phyloP scores from a whole-genome alignment of 1,140 invertebrate genomes.

The Drosophila tropicalis region DNA sequence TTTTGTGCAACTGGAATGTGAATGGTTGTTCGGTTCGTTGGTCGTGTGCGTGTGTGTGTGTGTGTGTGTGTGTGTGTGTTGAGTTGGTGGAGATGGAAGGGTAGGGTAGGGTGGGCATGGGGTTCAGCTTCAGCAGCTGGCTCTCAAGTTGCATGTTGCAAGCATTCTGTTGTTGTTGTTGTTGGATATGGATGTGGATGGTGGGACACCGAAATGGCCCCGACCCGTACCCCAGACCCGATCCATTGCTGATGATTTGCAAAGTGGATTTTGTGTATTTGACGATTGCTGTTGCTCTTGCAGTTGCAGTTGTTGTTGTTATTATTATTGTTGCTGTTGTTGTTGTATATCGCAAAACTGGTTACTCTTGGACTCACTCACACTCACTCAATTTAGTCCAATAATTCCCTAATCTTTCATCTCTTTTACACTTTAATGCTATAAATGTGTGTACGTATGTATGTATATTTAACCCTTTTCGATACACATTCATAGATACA shows the following conservation, averaged over 20 bases:
- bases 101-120: constrained; percentile 25
- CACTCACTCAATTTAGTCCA: constrained; percentile 5
- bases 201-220: constrained; percentile 13
- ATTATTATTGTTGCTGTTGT: constrained; percentile 21
- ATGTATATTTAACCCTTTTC: constrained; percentile 1
- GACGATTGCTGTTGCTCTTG: constrained; percentile 54
- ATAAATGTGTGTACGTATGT: constrained; percentile 13
- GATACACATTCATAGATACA: neutral
- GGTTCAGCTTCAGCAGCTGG: constrained; percentile 17
- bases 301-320: constrained; percentile 24
- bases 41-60: too few species aligned
- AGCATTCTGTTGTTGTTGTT: constrained; percentile 27
- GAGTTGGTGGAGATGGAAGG: neutral
- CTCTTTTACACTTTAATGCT: constrained; percentile 6
- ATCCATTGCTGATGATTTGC: constrained; percentile 69
- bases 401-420: constrained; percentile 10
- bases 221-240: constrained; percentile 27
- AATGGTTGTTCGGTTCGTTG: constrained; percentile 11
- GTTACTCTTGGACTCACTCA: constrained; percentile 52
- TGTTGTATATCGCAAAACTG: constrained; percentile 61
- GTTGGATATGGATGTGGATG: neutral
- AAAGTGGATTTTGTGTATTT: constrained; percentile 80
- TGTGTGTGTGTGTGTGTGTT: constrained; percentile 32
- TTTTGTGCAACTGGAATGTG: constrained; percentile 62
- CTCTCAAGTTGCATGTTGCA: constrained; percentile 72